Percentiles rank a stretch among this genome's conserved stretches.
Evolutionary conservation across 2,888 invertebrate genomes (phyloP).

Genomic region (Dicyrtoma fusca): DNA sequence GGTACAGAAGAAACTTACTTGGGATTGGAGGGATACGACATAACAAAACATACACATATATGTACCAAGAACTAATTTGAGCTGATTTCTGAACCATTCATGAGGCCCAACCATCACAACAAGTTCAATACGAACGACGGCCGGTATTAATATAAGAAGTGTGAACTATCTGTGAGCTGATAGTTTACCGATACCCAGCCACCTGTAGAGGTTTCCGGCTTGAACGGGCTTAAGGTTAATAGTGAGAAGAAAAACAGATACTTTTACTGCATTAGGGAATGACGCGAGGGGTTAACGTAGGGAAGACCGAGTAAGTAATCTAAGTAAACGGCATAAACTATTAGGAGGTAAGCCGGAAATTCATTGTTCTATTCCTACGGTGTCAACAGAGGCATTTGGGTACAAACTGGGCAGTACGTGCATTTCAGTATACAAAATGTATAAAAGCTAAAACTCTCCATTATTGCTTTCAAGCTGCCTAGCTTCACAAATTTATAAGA

Average conservation of each 20-base stretch:
- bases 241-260: conserved; percentile 9
- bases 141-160: conserved; percentile 3
- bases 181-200: neutral
- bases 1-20: neutral
- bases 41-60: neutral
- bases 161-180: neutral
- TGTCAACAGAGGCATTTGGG: conserved; percentile 13
- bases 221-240: neutral
- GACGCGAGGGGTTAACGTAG: conserved; percentile 9
- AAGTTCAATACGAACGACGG: neutral
- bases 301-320: neutral
- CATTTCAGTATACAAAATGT: neutral
- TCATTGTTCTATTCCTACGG: conserved; percentile 32
- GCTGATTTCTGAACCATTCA: conserved; percentile 4
- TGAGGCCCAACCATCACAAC: neutral
- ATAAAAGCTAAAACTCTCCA: conserved; percentile 12
- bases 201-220: conserved; percentile 30
- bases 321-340: conserved; percentile 23
- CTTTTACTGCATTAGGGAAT: conserved; percentile 15
- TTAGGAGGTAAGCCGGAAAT: conserved; percentile 37
- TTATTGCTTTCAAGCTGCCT: neutral
- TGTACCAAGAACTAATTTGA: neutral
- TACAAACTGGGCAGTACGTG: conserved; percentile 2
- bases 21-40: neutral
- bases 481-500: conserved; percentile 13